Conservation (phyloP, 2,888 invertebrate genomes). For the Sphaerophoria taeniata region DNA sequence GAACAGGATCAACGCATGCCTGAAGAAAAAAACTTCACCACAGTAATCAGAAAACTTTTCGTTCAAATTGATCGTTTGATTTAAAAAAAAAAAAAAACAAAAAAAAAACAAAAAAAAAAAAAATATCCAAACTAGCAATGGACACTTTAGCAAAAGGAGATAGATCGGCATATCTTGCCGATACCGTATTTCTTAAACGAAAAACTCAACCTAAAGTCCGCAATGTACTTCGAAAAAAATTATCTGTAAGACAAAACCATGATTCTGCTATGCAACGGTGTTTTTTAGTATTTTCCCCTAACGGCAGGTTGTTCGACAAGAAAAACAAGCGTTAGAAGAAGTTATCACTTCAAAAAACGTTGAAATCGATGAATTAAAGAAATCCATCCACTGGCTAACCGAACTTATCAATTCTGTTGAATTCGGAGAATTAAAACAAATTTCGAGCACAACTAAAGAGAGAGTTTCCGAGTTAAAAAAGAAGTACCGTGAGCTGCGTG, state of each 20-base stretch:
- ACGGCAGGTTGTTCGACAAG: conserved; percentile 76
- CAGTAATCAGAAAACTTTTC: no score
- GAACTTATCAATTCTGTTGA: conserved; percentile 80
- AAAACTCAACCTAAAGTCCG: conserved; percentile 70
- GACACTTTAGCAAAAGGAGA: conserved; percentile 44
- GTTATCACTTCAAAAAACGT: conserved; percentile 78
- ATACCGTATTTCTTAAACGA: conserved; percentile 63
- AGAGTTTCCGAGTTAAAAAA: conserved; percentile 81
- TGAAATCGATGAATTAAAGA: conserved; percentile 79
- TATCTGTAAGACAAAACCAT: conserved; percentile 62
- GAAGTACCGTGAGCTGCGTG: conserved; percentile 79
- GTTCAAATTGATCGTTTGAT: conserved; percentile 2
- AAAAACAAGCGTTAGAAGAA: conserved; percentile 78
- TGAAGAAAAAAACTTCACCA: no score
- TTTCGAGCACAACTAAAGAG: conserved; percentile 78
- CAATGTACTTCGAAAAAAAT: conserved; percentile 77
- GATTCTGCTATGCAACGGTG: neutral
- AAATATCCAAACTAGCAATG: conserved; percentile 20
- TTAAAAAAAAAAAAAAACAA: no score
- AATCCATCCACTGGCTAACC: conserved; percentile 79
- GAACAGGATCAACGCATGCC: no score
- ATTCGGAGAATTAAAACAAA: conserved; percentile 79
- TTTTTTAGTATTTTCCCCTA: neutral
- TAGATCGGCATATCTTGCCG: conserved; percentile 15
- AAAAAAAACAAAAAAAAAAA: no score